A percentile compares a stretch with the other conserved stretches of the same genome.
Conservation (phyloP, 1,140 invertebrate genomes). For the Drosophila rufa region DNA sequence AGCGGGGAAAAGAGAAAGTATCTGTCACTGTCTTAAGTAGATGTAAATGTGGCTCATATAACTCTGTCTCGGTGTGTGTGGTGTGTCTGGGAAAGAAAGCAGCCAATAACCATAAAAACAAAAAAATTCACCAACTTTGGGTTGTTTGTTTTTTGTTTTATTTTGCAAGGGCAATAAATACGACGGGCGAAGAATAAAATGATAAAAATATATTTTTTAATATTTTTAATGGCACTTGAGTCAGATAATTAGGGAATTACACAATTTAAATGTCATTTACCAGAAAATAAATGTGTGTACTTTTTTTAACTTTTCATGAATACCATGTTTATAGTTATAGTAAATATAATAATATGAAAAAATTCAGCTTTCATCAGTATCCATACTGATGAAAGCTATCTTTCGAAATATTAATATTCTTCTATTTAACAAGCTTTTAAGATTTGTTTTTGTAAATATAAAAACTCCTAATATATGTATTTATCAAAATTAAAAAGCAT, state of each 20-base stretch:
- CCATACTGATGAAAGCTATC: too few species aligned
- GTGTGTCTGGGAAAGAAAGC: conserved; percentile 40
- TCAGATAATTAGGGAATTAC: not conserved
- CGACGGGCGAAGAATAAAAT: not conserved
- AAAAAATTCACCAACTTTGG: conserved; percentile 28
- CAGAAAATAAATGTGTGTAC: too few species aligned
- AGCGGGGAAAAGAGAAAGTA: conserved; percentile 58
- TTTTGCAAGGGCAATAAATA: conserved; percentile 9
- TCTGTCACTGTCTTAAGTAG: conserved; percentile 43
- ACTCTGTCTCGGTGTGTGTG: conserved; percentile 14
- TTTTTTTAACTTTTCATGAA: too few species aligned
- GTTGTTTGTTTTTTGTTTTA: conserved; percentile 14
- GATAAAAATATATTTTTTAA: not conserved
- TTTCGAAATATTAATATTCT: too few species aligned
- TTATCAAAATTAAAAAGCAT: too few species aligned
- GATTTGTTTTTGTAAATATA: too few species aligned
- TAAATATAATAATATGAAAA: too few species aligned
- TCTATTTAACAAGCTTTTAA: too few species aligned
- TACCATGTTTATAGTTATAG: too few species aligned
- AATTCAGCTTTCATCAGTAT: too few species aligned
- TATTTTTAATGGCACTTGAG: too few species aligned
- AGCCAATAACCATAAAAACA: conserved; percentile 28
- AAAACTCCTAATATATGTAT: too few species aligned
- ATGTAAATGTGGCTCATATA: conserved; percentile 55
- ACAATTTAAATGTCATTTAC: not conserved